These are phyloP conservation scores for Callosobruchus maculatus DNA, from an alignment of 2,888 invertebrate species.

Conservation along the genomic window DNA sequence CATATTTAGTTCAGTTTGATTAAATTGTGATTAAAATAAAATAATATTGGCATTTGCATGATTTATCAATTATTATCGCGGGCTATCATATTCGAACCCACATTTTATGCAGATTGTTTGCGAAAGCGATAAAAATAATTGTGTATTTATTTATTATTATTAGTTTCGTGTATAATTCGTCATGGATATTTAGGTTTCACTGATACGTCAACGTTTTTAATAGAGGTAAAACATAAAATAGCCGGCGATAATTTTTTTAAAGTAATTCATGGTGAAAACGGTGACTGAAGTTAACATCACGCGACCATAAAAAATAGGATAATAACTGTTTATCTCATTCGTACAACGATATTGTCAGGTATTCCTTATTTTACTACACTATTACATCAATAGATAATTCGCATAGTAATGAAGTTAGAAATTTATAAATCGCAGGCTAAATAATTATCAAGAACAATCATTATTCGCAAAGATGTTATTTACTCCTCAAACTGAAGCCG, in stretches of 20 bases:
- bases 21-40: conserved; percentile 2
- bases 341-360: too few species aligned
- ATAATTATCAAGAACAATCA: too few species aligned
- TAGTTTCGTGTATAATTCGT: conserved; percentile 1
- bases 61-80: conserved; percentile 2
- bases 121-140: background rate
- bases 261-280: background rate
- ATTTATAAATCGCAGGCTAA: too few species aligned
- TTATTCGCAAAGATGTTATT: too few species aligned
- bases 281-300: background rate
- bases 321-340: too few species aligned
- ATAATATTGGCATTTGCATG: background rate
- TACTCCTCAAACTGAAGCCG: too few species aligned
- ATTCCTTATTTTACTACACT: too few species aligned
- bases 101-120: background rate
- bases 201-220: background rate
- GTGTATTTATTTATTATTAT: conserved; percentile 1
- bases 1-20: conserved; percentile 2
- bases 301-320: too few species aligned
- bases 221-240: background rate
- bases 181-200: background rate
- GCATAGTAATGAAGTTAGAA: too few species aligned
- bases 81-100: background rate
- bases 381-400: too few species aligned
- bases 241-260: background rate